phyloP scores from a whole-genome alignment of 2,113 vertebrate genomes.

The Alectura lathami region DNA sequence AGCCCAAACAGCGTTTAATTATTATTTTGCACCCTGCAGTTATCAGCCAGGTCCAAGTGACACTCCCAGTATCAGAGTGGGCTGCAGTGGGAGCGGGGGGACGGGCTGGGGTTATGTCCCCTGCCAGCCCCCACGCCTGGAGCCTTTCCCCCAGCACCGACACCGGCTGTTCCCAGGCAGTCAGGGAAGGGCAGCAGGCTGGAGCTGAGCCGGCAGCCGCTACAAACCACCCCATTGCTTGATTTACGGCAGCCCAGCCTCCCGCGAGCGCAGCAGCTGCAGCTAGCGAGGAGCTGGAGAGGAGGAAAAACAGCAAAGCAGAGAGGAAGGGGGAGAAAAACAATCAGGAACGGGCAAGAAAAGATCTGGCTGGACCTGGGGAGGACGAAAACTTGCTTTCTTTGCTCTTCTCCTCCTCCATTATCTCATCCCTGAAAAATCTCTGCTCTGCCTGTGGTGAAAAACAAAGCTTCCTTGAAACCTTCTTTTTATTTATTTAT shows the following conservation, averaged over 20 bases:
- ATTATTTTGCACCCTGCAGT: neutral
- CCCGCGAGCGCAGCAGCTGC: neutral
- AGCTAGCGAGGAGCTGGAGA: neutral
- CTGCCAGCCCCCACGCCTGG: fast-evolving
- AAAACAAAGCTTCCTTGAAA: neutral
- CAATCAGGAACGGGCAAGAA: neutral
- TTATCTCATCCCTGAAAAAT: neutral
- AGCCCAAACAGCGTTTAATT: neutral
- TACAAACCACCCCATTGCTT: neutral
- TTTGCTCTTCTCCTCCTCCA: neutral
- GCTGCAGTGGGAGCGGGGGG: neutral
- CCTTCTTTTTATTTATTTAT: neutral
- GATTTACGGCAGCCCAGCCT: neutral
- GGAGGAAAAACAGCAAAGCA: neutral
- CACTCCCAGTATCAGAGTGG: neutral
- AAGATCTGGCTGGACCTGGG: neutral
- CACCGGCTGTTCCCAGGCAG: neutral
- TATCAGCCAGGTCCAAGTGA: neutral
- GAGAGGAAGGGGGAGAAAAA: neutral
- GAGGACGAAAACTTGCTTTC: neutral
- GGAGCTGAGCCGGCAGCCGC: fast-evolving
- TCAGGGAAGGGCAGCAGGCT: neutral
- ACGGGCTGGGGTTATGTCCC: neutral
- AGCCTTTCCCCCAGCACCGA: neutral
- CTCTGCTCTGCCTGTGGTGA: neutral